Evolutionary conservation across 1,140 invertebrate species (phyloP).

Genomic region (Reticulitermes speratus): DNA sequence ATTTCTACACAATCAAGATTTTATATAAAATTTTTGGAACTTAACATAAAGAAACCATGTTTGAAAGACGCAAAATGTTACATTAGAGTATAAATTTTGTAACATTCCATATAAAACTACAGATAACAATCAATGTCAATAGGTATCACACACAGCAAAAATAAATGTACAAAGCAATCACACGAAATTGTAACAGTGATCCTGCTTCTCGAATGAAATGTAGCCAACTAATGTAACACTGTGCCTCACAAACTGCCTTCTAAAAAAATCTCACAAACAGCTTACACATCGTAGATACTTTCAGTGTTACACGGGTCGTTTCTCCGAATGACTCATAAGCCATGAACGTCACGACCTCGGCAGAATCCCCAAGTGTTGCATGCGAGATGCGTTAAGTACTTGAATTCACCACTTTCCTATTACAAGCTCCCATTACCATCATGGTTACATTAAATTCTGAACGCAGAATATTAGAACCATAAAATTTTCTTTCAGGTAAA

Average conservation of each 20-base stretch:
- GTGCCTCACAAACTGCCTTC: no score
- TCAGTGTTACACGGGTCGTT: background rate
- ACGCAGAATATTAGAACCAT: background rate
- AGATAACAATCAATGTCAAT: background rate
- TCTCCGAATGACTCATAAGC: background rate
- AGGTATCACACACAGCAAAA: background rate
- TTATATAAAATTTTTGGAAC: background rate
- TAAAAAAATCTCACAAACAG: no score
- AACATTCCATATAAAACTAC: background rate
- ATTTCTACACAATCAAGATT: constrained; percentile 52
- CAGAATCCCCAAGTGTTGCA: background rate
- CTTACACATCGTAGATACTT: no score
- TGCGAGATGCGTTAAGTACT: background rate
- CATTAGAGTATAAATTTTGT: background rate
- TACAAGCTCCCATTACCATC: background rate
- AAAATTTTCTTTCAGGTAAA: background rate
- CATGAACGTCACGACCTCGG: background rate
- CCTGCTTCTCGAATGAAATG: background rate
- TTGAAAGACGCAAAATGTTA: background rate
- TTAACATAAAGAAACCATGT: background rate
- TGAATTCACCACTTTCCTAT: background rate
- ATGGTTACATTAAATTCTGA: background rate
- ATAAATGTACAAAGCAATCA: background rate
- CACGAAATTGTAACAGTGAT: background rate
- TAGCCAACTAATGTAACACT: background rate